phyloP scores from a whole-genome alignment of 2,113 vertebrate genomes.

The Falcunculus frontatus region DNA sequence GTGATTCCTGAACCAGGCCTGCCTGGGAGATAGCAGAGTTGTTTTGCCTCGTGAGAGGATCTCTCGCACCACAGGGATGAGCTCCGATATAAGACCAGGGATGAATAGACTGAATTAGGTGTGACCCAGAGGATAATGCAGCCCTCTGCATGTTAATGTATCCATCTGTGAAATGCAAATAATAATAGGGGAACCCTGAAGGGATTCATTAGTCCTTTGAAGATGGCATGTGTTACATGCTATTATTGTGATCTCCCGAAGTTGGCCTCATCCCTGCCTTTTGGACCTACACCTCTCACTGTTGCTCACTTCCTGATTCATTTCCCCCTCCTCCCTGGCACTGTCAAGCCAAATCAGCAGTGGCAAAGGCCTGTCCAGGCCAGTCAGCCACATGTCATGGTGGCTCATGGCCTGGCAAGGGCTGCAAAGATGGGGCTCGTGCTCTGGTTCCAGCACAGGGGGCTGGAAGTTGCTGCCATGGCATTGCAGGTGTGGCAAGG shows the following conservation, averaged over 20 bases:
- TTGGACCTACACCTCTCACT: not conserved
- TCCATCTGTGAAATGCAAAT: slow-evolving; percentile 38
- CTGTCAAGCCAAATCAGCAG: slow-evolving; percentile 27
- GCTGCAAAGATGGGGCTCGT: not conserved
- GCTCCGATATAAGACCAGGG: not conserved
- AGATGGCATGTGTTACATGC: slow-evolving; percentile 27
- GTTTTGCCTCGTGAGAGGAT: slow-evolving; percentile 12
- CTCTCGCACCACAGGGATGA: not conserved
- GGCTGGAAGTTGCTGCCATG: not conserved
- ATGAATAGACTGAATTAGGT: slow-evolving; percentile 41
- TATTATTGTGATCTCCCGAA: slow-evolving; percentile 35
- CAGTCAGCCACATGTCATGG: not conserved
- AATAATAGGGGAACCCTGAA: slow-evolving; percentile 42
- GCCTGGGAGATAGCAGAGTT: not conserved
- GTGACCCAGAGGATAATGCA: slow-evolving; percentile 48
- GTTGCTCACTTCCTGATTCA: slow-evolving; percentile 58
- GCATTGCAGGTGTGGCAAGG: not conserved
- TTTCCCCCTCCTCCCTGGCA: slow-evolving; percentile 51
- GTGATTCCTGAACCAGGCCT: not conserved
- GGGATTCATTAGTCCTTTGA: slow-evolving; percentile 60
- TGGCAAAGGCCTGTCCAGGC: not conserved
- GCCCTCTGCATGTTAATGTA: slow-evolving; percentile 25
- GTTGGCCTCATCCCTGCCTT: slow-evolving; percentile 36
- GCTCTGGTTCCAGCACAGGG: not conserved
- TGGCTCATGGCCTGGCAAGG: not conserved